Evolutionary conservation across 2,888 invertebrate species (phyloP).

Genomic region (Rotaria sp.): DNA sequence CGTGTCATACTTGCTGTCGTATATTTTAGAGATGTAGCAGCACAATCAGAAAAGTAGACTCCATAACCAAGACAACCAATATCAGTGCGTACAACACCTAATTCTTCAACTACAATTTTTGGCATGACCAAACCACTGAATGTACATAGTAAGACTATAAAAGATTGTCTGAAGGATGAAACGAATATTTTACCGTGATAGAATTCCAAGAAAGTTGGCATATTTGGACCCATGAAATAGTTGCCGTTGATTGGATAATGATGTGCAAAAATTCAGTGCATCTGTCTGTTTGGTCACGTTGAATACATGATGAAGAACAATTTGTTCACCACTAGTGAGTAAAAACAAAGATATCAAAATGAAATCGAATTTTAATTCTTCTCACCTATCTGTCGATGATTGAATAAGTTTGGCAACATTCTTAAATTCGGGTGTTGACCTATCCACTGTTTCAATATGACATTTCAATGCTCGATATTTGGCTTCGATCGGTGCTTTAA

Average conservation of each 20-base stretch:
- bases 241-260: conserved; percentile 44
- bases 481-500: conserved; percentile 45
- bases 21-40: conserved; percentile 29
- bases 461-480: conserved; percentile 51
- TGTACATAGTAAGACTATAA: no score
- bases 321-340: neutral
- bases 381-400: conserved; percentile 21
- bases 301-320: conserved; percentile 44
- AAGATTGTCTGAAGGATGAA: neutral
- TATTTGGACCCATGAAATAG: conserved; percentile 51
- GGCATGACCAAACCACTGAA: conserved; percentile 45
- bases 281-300: conserved; percentile 47
- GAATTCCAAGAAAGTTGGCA: conserved; percentile 51
- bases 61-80: conserved; percentile 53
- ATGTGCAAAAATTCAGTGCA: conserved; percentile 44
- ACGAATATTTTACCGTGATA: conserved; percentile 45
- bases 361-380: neutral
- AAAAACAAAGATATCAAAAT: neutral
- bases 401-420: neutral
- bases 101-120: conserved; percentile 31
- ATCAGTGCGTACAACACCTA: conserved; percentile 49
- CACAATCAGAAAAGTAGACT: conserved; percentile 52
- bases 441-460: conserved; percentile 43
- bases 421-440: conserved; percentile 3
- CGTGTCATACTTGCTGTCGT: neutral